Evolutionary conservation across 1,140 invertebrate genomes (phyloP), one percentile per base, ranked within the genome.

Genomic region (Drosophila littoralis): DNA sequence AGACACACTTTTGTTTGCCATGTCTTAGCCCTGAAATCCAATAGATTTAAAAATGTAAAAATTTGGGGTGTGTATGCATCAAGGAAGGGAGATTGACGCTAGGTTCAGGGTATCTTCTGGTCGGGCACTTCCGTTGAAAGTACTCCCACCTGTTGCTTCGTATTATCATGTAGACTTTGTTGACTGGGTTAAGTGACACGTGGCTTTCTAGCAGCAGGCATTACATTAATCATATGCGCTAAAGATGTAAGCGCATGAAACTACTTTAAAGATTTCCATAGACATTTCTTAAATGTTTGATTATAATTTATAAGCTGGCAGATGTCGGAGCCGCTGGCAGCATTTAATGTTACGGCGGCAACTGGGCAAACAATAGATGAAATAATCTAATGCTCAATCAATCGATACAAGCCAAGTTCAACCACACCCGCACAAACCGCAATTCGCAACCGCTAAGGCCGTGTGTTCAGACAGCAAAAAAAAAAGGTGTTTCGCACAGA

Each of bases 361-460:
- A 22, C 38, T 9, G 40, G n/a, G 17, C 55, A 61, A 70, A 74
- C 48, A 45, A 66, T 51, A 54, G 58, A 70, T 70, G 61, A 69
- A 69, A 61, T 73, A 64, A 57, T 66, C 66, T 68, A 71, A 54
- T 63, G 76, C 51, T 88, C 83, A 79, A 81, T 82, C 76, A 83
- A 86, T 74, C 22, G 33, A 43, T 70, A 73, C 79, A 86, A 86
- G 79, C 80, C 79, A 86, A 86, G 79, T 88, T 86, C 79, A 86
- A 77, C 83, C 83, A 75, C 83, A 83, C 83, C 83, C 83, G 75
- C 77, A 81, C 51, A 60, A 63, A 71, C 70, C 77, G 73, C 77
- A 75, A 79, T 36, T 13, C 22, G 5, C 8, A 58, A 80, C 77
- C 80, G 67, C 71, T 86, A 81, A 86, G 82, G 82, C 64, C 83